A percentile compares a stretch with the other conserved stretches of the same genome.
phyloP scores from a whole-genome alignment of 1,140 invertebrate species.

The Diorhabda sublineata region DNA sequence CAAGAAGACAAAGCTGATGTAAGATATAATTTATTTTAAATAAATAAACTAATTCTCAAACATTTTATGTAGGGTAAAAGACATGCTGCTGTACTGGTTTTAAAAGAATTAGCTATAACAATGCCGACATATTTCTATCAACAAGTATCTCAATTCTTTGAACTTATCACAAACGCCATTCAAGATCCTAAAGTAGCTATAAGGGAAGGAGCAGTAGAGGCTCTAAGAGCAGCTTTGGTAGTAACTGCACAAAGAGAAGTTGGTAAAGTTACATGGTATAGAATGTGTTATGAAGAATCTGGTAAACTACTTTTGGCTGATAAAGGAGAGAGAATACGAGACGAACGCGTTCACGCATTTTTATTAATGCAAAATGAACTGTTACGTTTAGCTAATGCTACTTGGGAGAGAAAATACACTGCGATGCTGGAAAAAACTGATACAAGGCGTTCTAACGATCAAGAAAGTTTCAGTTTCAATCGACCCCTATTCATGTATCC shows the following conservation, averaged over 20 bases:
- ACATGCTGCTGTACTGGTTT: constrained; percentile 86
- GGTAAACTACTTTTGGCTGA: constrained; percentile 73
- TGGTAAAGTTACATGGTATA: constrained; percentile 79
- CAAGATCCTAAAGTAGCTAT: constrained; percentile 90
- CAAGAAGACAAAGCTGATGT: constrained; percentile 82
- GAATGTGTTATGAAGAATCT: constrained; percentile 88
- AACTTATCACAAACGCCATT: constrained; percentile 89
- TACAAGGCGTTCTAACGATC: constrained; percentile 31
- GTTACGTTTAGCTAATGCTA: constrained; percentile 84
- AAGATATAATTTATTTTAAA: constrained; percentile 7
- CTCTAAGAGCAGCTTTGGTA: constrained; percentile 85
- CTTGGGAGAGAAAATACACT: constrained; percentile 80
- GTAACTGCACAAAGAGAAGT: constrained; percentile 93
- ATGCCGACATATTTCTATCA: constrained; percentile 99
- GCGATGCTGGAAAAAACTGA: constrained; percentile 57
- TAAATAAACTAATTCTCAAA: neutral
- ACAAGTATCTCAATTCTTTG: constrained; percentile 94
- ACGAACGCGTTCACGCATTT: constrained; percentile 91
- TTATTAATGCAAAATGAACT: constrained; percentile 93
- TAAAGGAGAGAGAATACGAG: constrained; percentile 67
- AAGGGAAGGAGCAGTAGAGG: constrained; percentile 87
- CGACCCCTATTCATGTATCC: constrained; percentile 28
- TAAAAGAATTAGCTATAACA: constrained; percentile 90
- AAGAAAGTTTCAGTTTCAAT: constrained; percentile 26
- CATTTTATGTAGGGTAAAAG: constrained; percentile 58